Percentiles rank a stretch among this genome's conserved stretches.
These are phyloP conservation scores for Creontiades dilutus DNA, from an alignment of 2,888 invertebrate genomes.

Conservation along the genomic window DNA sequence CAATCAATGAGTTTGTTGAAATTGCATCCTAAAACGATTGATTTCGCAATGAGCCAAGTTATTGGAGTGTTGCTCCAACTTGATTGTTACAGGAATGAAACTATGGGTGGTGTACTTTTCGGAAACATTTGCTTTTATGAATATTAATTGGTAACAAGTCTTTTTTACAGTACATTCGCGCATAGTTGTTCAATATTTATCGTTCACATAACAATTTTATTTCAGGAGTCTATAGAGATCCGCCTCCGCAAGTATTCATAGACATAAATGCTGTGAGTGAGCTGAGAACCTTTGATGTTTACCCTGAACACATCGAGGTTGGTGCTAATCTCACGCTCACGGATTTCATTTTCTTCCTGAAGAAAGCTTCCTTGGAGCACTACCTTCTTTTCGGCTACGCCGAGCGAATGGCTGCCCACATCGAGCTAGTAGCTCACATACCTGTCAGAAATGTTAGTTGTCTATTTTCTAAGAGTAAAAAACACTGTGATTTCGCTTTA, in stretches of 20 bases:
- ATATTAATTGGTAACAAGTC: too few relatives aligned
- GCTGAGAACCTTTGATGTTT: conserved; percentile 78
- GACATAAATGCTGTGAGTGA: conserved; percentile 80
- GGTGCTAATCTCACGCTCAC: conserved; percentile 83
- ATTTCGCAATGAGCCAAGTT: too few relatives aligned
- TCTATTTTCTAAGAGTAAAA: too few relatives aligned
- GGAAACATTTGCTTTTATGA: too few relatives aligned
- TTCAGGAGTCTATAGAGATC: conserved; percentile 79
- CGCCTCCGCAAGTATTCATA: conserved; percentile 79
- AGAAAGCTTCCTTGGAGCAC: conserved; percentile 54
- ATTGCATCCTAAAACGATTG: too few relatives aligned
- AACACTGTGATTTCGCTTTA: too few relatives aligned
- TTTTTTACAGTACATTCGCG: too few relatives aligned
- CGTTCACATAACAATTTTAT: not conserved
- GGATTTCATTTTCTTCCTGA: conserved; percentile 79
- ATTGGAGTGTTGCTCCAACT: too few relatives aligned
- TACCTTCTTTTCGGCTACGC: conserved; percentile 77
- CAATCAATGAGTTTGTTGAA: too few relatives aligned
- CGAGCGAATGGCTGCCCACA: conserved; percentile 77
- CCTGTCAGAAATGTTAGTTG: conserved; percentile 78
- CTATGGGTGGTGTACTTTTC: too few relatives aligned
- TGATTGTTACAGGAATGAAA: too few relatives aligned
- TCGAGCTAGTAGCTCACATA: conserved; percentile 78
- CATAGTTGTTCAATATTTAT: too few relatives aligned
- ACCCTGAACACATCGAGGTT: conserved; percentile 78